Base-by-base conservation (phyloP, 1,140 invertebrate species). In the Anagrus nilaparvatae region DNA sequence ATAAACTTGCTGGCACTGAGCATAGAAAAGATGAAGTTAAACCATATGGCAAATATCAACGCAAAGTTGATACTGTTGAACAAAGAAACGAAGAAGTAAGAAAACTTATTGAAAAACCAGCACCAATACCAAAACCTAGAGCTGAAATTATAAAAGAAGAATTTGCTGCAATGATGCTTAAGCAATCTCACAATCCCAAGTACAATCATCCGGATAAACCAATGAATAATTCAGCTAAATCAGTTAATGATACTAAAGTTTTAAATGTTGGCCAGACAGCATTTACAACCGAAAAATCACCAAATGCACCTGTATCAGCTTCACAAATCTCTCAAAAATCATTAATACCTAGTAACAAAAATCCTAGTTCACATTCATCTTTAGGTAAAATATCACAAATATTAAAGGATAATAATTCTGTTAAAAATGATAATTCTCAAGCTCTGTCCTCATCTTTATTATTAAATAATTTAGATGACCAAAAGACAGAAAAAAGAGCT, bases 81-180 rank as follows among this genome's bases (percentile, higher is more conserved):
- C 57, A 63, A 14, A 54, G 63, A 31, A 53, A 47, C 13, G 63
- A 68, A 4, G 64, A 68, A 9, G 62, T 63, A 4, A 45, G 63
- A 1, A 67, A 68, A 24, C 28, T 65, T 0, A 65, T 66, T 2
- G 64, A 65, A 12, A 65, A 67, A 18, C 58, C 63, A 0, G 16
- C 62, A 19, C 50, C 49, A 7, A 37, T 36, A 3, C 53, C 57
- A 1, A 65, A 65, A 33, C 53, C 58, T 0, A 46, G 57, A 3
- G 45, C 55, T 2, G 63, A 66, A 5, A 35, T 56, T 1, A 49
- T 53, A 0, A 62, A 63, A 17, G 47, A 57, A 10, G 58, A 63
- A 2, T 61, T 60, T 24, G 49, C 56, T 16, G 49, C 56, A 5
- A 55, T 54, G 24, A 57, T 59, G 47, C 41, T 63, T 1, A 64